phyloP scores from a whole-genome alignment of 2,888 invertebrate species.

The Philonicus albiceps region DNA sequence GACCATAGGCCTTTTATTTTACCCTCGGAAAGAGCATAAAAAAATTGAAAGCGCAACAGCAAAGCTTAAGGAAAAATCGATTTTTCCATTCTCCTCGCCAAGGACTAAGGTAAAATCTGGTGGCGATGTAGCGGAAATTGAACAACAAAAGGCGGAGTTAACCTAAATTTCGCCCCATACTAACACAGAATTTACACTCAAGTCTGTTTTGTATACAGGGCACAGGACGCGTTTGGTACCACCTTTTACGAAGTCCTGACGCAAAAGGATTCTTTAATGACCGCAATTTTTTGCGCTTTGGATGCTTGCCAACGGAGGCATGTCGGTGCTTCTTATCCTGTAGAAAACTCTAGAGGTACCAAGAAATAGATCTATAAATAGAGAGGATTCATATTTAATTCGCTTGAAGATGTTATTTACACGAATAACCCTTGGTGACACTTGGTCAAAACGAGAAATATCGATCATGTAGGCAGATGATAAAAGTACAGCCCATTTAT shows the following conservation, averaged over 20 bases:
- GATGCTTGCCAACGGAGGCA: neutral
- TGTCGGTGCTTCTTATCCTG: neutral
- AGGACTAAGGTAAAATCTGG: neutral
- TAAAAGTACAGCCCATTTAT: neutral
- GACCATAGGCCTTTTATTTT: neutral
- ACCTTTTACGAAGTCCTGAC: neutral
- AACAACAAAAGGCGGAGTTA: slow-evolving; percentile 9
- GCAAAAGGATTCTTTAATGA: neutral
- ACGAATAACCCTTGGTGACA: neutral
- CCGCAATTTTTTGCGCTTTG: neutral
- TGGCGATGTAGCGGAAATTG: neutral
- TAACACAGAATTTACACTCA: neutral
- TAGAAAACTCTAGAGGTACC: neutral
- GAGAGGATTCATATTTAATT: neutral
- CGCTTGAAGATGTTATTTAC: neutral
- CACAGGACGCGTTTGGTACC: neutral
- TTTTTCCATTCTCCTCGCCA: neutral
- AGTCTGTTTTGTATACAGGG: neutral
- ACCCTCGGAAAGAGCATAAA: neutral
- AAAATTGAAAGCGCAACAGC: neutral
- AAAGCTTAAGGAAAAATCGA: neutral
- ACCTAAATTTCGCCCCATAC: neutral
- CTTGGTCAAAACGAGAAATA: neutral
- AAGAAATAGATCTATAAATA: neutral
- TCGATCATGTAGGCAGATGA: neutral